Conservation (phyloP, 2,888 invertebrate genomes). For the Alitta virens region DNA sequence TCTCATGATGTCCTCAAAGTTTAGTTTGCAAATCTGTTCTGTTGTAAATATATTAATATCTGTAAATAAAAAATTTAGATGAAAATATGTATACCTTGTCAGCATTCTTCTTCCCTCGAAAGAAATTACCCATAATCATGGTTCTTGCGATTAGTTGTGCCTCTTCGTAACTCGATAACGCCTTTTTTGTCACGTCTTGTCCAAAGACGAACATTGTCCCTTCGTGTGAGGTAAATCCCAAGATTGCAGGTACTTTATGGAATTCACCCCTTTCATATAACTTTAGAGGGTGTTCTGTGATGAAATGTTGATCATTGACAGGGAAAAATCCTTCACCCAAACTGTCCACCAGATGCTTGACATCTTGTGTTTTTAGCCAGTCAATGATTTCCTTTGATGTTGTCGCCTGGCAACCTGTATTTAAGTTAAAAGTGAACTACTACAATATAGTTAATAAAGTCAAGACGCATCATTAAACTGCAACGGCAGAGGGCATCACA, state of each 20-base stretch:
- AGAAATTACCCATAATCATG: neutral
- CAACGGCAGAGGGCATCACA: too few relatives aligned
- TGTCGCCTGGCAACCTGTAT: too few relatives aligned
- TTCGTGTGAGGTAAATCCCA: conserved; percentile 20
- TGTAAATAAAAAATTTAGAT: too few relatives aligned
- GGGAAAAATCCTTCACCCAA: conserved; percentile 15
- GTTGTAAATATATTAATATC: too few relatives aligned
- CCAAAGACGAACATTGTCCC: conserved; percentile 12
- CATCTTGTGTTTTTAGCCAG: neutral
- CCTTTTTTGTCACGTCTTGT: neutral
- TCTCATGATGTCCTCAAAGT: too few relatives aligned
- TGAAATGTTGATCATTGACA: conserved; percentile 5
- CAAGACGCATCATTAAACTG: too few relatives aligned
- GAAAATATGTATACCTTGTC: neutral
- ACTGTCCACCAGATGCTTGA: conserved; percentile 9
- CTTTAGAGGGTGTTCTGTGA: neutral
- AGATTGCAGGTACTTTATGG: conserved; percentile 13
- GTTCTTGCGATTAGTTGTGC: neutral
- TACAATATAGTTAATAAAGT: too few relatives aligned
- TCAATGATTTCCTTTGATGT: too few relatives aligned
- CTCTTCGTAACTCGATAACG: neutral
- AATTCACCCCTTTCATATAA: neutral
- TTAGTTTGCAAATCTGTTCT: too few relatives aligned
- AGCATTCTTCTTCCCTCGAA: neutral
- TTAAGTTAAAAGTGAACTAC: too few relatives aligned